Evolutionary conservation across 1,140 invertebrate species (phyloP), one percentile per base, ranked within the genome.

Genomic region (Drosophila parvula): DNA sequence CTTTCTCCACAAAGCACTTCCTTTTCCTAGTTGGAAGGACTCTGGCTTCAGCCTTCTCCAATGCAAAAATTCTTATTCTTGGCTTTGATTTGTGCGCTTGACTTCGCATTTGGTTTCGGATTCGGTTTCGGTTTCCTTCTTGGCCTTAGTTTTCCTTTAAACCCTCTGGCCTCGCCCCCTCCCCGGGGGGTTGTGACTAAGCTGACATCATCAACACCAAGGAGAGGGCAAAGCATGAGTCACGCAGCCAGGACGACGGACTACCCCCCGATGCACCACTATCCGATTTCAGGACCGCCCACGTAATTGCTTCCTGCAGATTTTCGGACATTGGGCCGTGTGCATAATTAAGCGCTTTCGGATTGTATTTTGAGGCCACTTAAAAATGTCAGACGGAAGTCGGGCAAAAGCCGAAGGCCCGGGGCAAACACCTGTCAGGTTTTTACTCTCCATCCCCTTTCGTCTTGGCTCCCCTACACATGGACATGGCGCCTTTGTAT

Each of bases 301-400:
- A 83, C 80, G 73, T 88, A 88, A 88, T 88, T 88, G 83, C 83
- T 88, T 88, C 83, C 83, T 88, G 83, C 77, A 74, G 74, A 89
- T 77, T 78, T 64, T 83, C 67, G 84, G 79, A 79, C 84, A 83
- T 62, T 67, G 81, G 76, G 41, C 71, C 57, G 64, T 89, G 83
- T 83, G 83, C 83, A 89, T 88, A 88, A 89, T 88, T 88, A 89
- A 88, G 68, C 76, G 67, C 67, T 8, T 40, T 64, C 30, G 41
- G 57, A 75, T 76, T 78, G 74, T 79, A 76, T 82, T 86, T 81
- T 83, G 58, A 77, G 44, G 68, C 62, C 79, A 79, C 84, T 86
- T 77, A 45, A 79, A 86, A 83, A 80, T 88, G 71, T 78, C 79
- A 77, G 65, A 83, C 84, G 83, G 83, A 88, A 89, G 79, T 80